Evolutionary conservation across 2,888 invertebrate species (phyloP), one percentile per base, ranked within the genome.

Genomic region (Agrotis clavis): DNA sequence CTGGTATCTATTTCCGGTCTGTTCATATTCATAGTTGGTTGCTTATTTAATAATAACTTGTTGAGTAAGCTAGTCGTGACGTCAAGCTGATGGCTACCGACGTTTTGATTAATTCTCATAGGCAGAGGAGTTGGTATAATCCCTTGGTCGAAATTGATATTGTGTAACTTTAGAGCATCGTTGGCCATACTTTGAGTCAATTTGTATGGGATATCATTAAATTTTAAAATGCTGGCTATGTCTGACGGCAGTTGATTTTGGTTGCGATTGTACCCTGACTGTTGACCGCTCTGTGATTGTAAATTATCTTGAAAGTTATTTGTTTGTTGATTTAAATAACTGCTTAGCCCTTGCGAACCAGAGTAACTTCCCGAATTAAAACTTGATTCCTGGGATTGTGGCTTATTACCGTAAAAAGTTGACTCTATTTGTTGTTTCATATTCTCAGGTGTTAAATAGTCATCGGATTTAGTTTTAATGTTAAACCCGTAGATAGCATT

Each of bases 51-150:
- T 72, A 95, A 85, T 48, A 94, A 81, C 81, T 95, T 96, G 73
- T 87, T 94, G 0, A 96, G 86, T 70, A 95, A 86, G 77, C 90
- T 93, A 1, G 91, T 90, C 18, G 94, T 90, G 6, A 94, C 93
- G 74, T 96, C 96, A 74, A 96, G 78, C 74, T 95, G 94, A 75
- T 96, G 96, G 77, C 92, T 94, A 1, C 92, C 93, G 19, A 96
- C 91, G 72, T 96, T 95, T 90, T 96, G 96, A 84, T 96, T 96
- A 0, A 96, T 86, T 86, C 92, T 90, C 54, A 90, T 77, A 5
- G 96, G 95, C 45, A 95, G 81, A 18, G 91, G 90, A 53, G 94
- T 92, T 11, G 95, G 93, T 78, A 96, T 86, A 53, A 78, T 86
- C 30, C 87, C 86, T 80, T 93, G 93, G 54, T 96, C 94, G 83